Evolutionary conservation across 2,797 vertebrate species (phyloP).

Genomic region (Etheostoma nigrum): DNA sequence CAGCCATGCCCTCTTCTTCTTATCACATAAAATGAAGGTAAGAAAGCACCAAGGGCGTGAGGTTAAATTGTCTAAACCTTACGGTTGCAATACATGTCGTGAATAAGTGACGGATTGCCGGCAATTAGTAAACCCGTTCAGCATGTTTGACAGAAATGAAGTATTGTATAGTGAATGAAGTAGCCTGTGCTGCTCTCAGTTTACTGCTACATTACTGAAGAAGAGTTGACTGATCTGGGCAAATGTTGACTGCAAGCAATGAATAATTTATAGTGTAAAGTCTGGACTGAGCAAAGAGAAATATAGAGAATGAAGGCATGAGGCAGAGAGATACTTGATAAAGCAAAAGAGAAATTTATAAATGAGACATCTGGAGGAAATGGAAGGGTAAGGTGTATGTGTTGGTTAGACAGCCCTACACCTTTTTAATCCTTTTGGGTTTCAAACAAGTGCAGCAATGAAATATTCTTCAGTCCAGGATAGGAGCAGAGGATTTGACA

Average conservation of each 20-base stretch:
- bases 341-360: constrained; percentile 14
- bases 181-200: background rate
- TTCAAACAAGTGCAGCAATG: constrained; percentile 15
- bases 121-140: constrained; percentile 43
- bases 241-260: background rate
- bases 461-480: background rate
- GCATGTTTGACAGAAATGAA: constrained; percentile 32
- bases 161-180: constrained; percentile 1
- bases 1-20: background rate
- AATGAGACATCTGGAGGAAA: constrained; percentile 31
- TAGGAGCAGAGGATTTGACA: background rate
- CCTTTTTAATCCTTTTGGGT: constrained; percentile 21
- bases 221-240: background rate
- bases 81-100: constrained; percentile 35
- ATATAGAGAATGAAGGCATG: constrained; percentile 12
- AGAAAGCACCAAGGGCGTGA: background rate
- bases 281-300: constrained; percentile 14
- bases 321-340: constrained; percentile 18
- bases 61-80: constrained; percentile 18
- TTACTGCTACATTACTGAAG: constrained; percentile 2
- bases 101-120: constrained; percentile 21
- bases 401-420: constrained; percentile 11
- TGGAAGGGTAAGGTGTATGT: constrained; percentile 30
- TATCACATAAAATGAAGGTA: constrained; percentile 9
- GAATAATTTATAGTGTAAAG: background rate